phyloP scores from a whole-genome alignment of 2,113 vertebrate genomes.

The Tragelaphus strepsiceros region DNA sequence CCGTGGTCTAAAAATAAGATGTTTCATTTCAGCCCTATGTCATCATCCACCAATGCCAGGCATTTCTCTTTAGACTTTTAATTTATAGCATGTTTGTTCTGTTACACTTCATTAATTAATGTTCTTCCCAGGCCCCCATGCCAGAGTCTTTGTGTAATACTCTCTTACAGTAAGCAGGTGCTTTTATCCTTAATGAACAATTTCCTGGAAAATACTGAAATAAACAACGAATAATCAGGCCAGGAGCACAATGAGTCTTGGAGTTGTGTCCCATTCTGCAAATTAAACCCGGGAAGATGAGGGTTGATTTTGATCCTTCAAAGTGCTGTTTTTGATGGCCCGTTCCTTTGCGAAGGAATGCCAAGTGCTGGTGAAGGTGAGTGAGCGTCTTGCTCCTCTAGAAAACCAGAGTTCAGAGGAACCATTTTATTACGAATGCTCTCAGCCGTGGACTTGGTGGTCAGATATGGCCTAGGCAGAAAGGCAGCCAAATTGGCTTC shows the following conservation, averaged over 20 bases:
- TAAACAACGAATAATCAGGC: slow-evolving; percentile 75
- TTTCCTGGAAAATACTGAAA: slow-evolving; percentile 79
- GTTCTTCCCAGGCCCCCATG: slow-evolving; percentile 48
- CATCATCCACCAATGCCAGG: slow-evolving; percentile 3
- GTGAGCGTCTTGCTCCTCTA: background rate
- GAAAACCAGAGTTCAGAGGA: background rate
- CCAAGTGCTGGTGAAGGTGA: background rate
- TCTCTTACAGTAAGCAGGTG: slow-evolving; percentile 82
- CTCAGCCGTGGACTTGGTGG: background rate
- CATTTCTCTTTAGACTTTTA: slow-evolving; percentile 14
- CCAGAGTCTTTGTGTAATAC: slow-evolving; percentile 71
- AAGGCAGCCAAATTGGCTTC: background rate
- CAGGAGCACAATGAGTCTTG: slow-evolving; percentile 49
- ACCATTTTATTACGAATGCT: background rate
- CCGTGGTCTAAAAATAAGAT: slow-evolving; percentile 38
- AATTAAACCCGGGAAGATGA: slow-evolving; percentile 60
- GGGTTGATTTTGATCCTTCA: slow-evolving; percentile 43
- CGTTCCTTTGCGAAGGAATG: background rate
- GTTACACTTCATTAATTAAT: slow-evolving; percentile 70
- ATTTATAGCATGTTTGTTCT: slow-evolving; percentile 65
- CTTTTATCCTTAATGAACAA: slow-evolving; percentile 80
- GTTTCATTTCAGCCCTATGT: slow-evolving; percentile 25
- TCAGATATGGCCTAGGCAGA: background rate
- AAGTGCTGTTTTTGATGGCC: background rate
- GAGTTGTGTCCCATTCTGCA: slow-evolving; percentile 56